Conservation (phyloP, 2,113 vertebrate species). For the Gallinago paraguaiae region DNA sequence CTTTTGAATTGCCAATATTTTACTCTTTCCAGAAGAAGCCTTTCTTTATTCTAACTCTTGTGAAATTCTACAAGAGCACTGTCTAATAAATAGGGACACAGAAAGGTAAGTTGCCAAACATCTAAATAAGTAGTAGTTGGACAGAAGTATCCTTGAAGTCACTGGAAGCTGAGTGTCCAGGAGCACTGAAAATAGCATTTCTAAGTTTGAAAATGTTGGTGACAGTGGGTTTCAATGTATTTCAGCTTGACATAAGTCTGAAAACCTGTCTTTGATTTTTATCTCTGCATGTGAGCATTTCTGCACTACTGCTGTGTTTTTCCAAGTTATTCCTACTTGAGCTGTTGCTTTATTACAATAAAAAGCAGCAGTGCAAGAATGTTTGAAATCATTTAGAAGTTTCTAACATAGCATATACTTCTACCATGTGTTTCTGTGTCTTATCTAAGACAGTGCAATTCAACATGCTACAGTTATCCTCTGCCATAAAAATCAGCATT, state of each 20-base stretch:
- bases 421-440: background rate
- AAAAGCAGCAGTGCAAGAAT: background rate
- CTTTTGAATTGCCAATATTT: background rate
- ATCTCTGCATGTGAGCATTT: background rate
- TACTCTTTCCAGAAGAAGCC: background rate
- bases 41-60: background rate
- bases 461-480: background rate
- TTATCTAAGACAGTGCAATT: background rate
- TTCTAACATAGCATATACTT: background rate
- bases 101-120: background rate
- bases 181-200: background rate
- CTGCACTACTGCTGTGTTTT: background rate
- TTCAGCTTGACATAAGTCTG: rapidly evolving
- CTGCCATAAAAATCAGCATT: background rate
- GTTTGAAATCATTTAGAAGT: background rate
- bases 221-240: rapidly evolving
- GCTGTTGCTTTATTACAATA: background rate
- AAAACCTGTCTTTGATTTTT: background rate
- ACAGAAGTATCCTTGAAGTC: background rate
- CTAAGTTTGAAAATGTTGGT: background rate
- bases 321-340: background rate
- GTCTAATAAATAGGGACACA: background rate
- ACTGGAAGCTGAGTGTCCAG: background rate
- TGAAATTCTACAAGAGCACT: background rate
- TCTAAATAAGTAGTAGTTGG: background rate